A percentile compares a stretch with the other conserved stretches of the same genome.
These are phyloP conservation scores for Datnioides undecimradiatus DNA, from an alignment of 2,113 vertebrate species.

Conservation along the genomic window DNA sequence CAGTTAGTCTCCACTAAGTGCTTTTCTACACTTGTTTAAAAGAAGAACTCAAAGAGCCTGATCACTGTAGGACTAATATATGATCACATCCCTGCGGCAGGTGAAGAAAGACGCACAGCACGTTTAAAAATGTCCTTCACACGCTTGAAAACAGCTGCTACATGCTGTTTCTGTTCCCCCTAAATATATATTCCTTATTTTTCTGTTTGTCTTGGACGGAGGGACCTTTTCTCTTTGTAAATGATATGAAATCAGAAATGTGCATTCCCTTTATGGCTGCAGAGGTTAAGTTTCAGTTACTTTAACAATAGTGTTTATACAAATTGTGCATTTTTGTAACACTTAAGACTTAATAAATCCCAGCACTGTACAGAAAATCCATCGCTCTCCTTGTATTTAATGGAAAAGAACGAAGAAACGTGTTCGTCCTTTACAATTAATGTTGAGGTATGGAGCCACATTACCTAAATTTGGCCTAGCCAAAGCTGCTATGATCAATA, in stretches of 20 bases:
- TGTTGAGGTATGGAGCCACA: no score
- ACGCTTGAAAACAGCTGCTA: no score
- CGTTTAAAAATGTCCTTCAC: slow-evolving; percentile 1
- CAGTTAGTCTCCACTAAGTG: slow-evolving; percentile 66
- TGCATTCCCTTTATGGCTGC: slow-evolving; percentile 61
- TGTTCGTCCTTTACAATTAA: no score
- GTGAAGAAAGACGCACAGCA: neutral
- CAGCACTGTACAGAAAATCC: slow-evolving; percentile 58
- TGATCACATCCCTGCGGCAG: neutral
- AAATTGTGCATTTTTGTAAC: slow-evolving; percentile 85
- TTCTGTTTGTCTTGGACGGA: slow-evolving; percentile 40
- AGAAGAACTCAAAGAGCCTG: slow-evolving; percentile 26
- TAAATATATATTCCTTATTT: slow-evolving; percentile 54
- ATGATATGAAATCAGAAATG: slow-evolving; percentile 43
- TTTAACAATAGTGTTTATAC: slow-evolving; percentile 75
- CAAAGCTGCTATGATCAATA: neutral
- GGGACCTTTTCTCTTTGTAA: slow-evolving; percentile 39
- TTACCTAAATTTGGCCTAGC: no score
- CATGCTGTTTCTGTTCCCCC: slow-evolving; percentile 33
- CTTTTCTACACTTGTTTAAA: slow-evolving; percentile 59
- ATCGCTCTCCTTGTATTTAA: slow-evolving; percentile 32
- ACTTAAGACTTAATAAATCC: slow-evolving; percentile 82
- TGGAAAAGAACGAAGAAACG: neutral
- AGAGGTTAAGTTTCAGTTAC: slow-evolving; percentile 63
- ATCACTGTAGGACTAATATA: slow-evolving; percentile 35